These are phyloP conservation scores for Tigriopus californicus DNA, from an alignment of 2,888 invertebrate species.

Conservation along the genomic window DNA sequence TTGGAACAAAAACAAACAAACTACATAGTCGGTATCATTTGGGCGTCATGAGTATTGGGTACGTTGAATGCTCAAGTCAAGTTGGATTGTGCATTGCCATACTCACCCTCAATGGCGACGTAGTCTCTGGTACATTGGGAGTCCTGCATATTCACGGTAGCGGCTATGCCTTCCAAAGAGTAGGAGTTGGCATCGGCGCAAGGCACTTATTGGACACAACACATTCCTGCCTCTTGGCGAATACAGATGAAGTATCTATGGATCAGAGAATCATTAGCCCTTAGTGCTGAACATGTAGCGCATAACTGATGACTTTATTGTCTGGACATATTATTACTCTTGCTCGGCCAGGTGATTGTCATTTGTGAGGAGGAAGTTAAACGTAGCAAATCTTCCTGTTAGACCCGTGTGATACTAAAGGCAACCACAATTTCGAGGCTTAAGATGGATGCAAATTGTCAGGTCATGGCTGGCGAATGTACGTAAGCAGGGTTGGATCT, in stretches of 20 bases:
- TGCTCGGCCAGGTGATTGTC: background rate
- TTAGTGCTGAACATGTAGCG: no score
- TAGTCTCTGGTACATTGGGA: background rate
- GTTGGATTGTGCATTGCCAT: no score
- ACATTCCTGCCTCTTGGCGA: background rate
- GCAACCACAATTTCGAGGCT: background rate
- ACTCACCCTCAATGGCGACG: background rate
- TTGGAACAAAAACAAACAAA: no score
- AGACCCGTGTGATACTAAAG: background rate
- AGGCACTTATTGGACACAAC: background rate
- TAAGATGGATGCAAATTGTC: no score
- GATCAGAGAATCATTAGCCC: no score
- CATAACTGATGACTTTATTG: no score
- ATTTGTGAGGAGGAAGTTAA: background rate
- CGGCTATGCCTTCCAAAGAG: background rate
- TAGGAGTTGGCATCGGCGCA: background rate
- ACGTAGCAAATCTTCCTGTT: background rate
- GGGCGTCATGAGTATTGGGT: no score
- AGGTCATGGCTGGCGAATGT: no score
- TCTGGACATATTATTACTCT: background rate
- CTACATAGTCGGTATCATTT: no score
- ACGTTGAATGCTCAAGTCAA: no score
- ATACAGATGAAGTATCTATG: background rate
- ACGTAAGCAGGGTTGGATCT: background rate
- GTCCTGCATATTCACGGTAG: background rate